Evolutionary conservation across 2,888 invertebrate species (phyloP), one percentile per base, ranked within the genome.

Genomic region (Gisinianus flammeolus): DNA sequence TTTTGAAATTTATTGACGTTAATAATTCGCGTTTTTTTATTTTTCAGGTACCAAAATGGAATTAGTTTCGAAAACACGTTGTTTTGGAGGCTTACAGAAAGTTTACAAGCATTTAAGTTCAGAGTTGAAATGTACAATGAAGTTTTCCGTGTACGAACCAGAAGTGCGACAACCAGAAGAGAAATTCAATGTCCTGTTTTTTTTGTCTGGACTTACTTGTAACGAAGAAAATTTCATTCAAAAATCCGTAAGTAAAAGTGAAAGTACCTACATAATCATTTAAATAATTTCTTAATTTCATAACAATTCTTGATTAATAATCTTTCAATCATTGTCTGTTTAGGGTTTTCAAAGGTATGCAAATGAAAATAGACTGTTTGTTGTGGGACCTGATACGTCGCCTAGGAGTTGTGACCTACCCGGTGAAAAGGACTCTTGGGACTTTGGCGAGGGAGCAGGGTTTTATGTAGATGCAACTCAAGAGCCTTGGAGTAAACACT

Each of bases 351-450:
- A 99, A 89, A 91, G 91, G 88, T 92, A 93, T 88, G 98, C 98
- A 4, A 91, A 96, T 4, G 90, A 95, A 85, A 90, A 94, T 86
- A 93, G 93, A 0, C 88, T 99, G 2, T 91, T 96, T 81, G 91
- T 99, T 74, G 94, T 99, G 2, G 93, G 93, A 79, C 97, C 98
- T 0, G 99, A 99, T 86, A 99, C 98, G 0, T 98, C 97, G 83
- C 98, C 98, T 0, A 90, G 82, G 4, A 83, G 82, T 6, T 90
- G 94, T 16, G 93, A 94, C 85, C 91, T 99, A 78, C 92, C 93
- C 22, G 97, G 97, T 0, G 96, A 98, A 88, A 93, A 95, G 86
- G 96, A 96, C 52, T 89, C 91, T 24, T 97, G 94, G 91, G 97
- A 98, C 88, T 96, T 99, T 88, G 99, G 99, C 33, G 92, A 93